Percentiles rank a stretch among this genome's conserved stretches.
Evolutionary conservation across 2,797 vertebrate genomes (phyloP).

Genomic region (Emys orbicularis): DNA sequence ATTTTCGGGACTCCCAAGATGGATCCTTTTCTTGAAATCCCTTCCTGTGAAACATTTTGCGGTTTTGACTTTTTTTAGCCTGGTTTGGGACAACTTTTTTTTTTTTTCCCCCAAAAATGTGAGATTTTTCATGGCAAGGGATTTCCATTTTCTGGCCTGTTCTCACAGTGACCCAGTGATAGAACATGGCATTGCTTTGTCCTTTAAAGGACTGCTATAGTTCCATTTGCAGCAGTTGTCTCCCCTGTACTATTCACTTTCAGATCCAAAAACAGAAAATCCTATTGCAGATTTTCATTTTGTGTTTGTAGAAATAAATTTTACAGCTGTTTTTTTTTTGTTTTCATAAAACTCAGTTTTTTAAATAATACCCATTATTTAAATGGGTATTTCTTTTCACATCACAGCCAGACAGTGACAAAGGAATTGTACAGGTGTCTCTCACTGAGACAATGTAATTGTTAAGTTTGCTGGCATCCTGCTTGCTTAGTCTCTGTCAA

Average conservation of each 20-base stretch:
- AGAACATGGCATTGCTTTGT: constrained; percentile 69
- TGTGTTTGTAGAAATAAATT: constrained; percentile 71
- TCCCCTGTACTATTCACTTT: constrained; percentile 49
- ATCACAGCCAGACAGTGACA: constrained; percentile 28
- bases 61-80: not conserved
- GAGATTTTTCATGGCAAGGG: not conserved
- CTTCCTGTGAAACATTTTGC: not conserved
- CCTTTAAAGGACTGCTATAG: constrained; percentile 63
- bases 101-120: not conserved
- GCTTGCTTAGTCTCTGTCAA: not conserved
- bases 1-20: not conserved
- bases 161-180: constrained; percentile 11
- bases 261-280: constrained; percentile 51
- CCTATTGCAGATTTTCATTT: constrained; percentile 51
- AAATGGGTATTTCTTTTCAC: constrained; percentile 57
- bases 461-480: constrained; percentile 32
- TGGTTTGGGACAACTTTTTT: not conserved
- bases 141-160: not conserved
- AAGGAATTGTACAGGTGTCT: constrained; percentile 52
- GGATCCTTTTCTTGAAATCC: not conserved
- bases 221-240: constrained; percentile 63
- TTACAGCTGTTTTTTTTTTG: constrained; percentile 50
- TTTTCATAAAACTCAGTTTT: constrained; percentile 67
- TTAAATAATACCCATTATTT: constrained; percentile 58
- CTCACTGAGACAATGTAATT: constrained; percentile 6